Conservation (phyloP, 1,140 invertebrate species). For the Orussus abietinus region DNA sequence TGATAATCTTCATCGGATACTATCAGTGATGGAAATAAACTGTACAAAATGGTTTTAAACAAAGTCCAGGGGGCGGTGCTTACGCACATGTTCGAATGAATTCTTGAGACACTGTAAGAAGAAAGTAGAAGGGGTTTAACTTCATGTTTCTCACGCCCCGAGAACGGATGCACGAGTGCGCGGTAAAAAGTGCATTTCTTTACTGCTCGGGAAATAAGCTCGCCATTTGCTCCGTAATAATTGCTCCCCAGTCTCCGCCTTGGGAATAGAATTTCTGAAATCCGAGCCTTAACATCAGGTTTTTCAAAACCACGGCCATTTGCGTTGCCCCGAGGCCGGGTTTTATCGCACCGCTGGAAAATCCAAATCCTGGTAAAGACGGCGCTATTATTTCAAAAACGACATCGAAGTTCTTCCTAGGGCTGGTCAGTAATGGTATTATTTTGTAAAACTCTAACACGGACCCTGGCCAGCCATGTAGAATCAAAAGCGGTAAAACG, state of each 20-base stretch:
- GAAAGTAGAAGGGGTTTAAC: too few relatives aligned
- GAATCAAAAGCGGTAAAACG: conserved; percentile 66
- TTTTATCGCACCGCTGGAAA: conserved; percentile 65
- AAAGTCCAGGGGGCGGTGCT: conserved; percentile 37
- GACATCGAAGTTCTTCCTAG: conserved; percentile 57
- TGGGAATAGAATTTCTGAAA: conserved; percentile 73
- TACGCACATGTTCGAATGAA: conserved; percentile 64
- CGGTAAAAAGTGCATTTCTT: too few relatives aligned
- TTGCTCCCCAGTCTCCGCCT: conserved; percentile 79
- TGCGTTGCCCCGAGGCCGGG: conserved; percentile 62
- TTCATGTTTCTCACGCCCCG: too few relatives aligned
- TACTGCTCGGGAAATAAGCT: conserved; percentile 64
- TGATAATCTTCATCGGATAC: conserved; percentile 55
- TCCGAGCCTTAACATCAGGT: conserved; percentile 76
- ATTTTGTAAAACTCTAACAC: conserved; percentile 76
- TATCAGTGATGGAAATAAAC: conserved; percentile 55
- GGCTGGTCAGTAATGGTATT: conserved; percentile 64
- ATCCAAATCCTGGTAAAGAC: conserved; percentile 82
- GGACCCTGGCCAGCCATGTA: conserved; percentile 87
- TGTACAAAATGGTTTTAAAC: conserved; percentile 55
- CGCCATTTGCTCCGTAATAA: conserved; percentile 60
- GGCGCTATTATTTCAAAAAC: conserved; percentile 78
- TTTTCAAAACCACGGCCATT: conserved; percentile 70
- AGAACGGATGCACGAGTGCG: too few relatives aligned
- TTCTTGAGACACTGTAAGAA: conserved; percentile 58